Evolutionary conservation across 2,797 vertebrate species (phyloP).

Genomic region (Xiphophorus birchmanni): DNA sequence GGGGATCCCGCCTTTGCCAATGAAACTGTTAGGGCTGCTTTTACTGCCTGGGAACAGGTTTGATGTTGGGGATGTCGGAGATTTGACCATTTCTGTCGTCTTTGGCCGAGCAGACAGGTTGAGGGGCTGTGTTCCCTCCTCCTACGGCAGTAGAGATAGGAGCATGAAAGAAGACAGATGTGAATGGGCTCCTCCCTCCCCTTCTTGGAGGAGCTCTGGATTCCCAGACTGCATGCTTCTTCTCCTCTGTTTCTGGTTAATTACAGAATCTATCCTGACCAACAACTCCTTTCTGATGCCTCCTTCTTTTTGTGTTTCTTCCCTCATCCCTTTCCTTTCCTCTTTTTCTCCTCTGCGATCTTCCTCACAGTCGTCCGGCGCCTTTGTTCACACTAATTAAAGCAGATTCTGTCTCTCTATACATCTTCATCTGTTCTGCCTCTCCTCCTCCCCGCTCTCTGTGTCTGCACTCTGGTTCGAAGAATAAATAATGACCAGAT

Average conservation of each 20-base stretch:
- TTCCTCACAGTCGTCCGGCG: constrained; percentile 89
- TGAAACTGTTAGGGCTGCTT: constrained; percentile 87
- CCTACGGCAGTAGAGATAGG: constrained; percentile 77
- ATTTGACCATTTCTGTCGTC: constrained; percentile 90
- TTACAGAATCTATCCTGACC: constrained; percentile 86
- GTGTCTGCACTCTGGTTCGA: constrained; percentile 75
- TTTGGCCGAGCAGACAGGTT: constrained; percentile 95
- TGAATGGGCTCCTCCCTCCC: constrained; percentile 47
- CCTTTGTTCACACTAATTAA: constrained; percentile 97
- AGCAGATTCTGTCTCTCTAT: constrained; percentile 93
- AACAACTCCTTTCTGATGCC: constrained; percentile 52
- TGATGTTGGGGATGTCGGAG: constrained; percentile 91
- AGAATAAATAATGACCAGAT: constrained; percentile 83
- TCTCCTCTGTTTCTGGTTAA: constrained; percentile 80
- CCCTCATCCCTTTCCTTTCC: constrained; percentile 19
- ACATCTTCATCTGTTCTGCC: constrained; percentile 89
- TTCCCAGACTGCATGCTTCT: constrained; percentile 81
- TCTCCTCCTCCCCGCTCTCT: constrained; percentile 74
- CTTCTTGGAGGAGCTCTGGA: constrained; percentile 76
- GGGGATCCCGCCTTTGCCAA: constrained; percentile 87
- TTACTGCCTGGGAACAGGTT: constrained; percentile 90
- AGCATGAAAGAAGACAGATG: constrained; percentile 71
- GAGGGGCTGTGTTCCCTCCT: constrained; percentile 95
- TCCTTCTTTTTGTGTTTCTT: constrained; percentile 25
- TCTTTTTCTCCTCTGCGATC: constrained; percentile 84